These are phyloP conservation scores for Nothoprocta pentlandii DNA, from an alignment of 2,113 vertebrate genomes.

Conservation along the genomic window DNA sequence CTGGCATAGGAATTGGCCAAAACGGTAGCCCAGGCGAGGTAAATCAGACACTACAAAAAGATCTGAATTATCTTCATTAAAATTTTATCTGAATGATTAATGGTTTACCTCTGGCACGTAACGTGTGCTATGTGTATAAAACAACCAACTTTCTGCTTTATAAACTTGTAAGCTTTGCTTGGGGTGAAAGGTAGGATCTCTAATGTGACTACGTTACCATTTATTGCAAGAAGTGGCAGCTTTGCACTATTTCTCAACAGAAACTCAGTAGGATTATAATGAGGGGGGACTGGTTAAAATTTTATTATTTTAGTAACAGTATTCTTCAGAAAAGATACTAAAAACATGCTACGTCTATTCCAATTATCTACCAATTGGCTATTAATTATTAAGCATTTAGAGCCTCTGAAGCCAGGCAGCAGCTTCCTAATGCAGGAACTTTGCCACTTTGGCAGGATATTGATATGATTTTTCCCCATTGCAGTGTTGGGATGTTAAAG, in stretches of 20 bases:
- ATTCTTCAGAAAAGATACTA: background rate
- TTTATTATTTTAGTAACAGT: background rate
- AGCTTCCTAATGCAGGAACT: slow-evolving; percentile 14
- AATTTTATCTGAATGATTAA: background rate
- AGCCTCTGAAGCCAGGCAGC: background rate
- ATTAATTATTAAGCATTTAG: slow-evolving; percentile 62
- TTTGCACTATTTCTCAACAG: background rate
- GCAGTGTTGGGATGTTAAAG: background rate
- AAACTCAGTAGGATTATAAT: background rate
- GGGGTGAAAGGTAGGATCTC: background rate
- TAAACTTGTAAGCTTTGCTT: background rate
- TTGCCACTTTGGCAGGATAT: slow-evolving; percentile 28
- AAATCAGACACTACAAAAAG: background rate
- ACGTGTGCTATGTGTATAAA: background rate
- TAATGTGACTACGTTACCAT: background rate
- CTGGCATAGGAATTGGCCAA: background rate
- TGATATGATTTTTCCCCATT: slow-evolving; percentile 7
- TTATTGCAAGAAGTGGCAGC: background rate
- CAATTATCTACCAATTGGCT: slow-evolving; percentile 9
- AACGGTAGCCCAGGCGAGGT: background rate
- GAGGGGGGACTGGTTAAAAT: background rate
- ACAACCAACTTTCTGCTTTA: background rate
- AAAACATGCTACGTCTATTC: background rate
- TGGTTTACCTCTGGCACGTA: background rate
- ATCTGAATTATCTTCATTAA: background rate